Conservation (phyloP, 2,888 invertebrate genomes). For the Limnephilus marmoratus region DNA sequence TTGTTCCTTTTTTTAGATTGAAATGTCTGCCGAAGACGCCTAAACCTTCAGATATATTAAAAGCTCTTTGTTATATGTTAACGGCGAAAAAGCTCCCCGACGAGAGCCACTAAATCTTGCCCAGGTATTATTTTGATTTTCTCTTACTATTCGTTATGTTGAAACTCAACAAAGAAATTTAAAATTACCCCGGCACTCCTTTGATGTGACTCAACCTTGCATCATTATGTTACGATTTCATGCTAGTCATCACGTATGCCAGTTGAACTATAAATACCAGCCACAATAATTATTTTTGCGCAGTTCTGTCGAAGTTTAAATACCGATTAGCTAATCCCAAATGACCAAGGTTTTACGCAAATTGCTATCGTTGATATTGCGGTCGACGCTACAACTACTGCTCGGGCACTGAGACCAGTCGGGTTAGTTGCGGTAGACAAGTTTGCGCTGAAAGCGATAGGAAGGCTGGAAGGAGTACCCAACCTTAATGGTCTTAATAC, state of each 20-base stretch:
- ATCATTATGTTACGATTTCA: not conserved
- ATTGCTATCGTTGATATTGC: slow-evolving; percentile 22
- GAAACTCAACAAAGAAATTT: not conserved
- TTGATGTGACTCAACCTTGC: not conserved
- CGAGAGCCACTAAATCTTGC: not conserved
- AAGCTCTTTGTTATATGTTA: not conserved
- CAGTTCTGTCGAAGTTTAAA: slow-evolving; percentile 20
- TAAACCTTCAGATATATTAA: not conserved
- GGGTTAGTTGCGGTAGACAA: not conserved
- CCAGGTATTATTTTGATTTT: not conserved
- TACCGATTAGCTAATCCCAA: slow-evolving; percentile 38
- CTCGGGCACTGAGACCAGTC: not conserved
- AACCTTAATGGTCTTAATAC: not conserved
- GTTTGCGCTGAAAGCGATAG: not conserved
- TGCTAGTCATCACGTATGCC: not conserved
- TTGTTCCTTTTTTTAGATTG: not conserved
- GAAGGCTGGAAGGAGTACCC: not conserved
- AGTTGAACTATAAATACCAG: too few relatives aligned
- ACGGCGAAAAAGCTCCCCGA: not conserved
- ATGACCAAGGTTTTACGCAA: slow-evolving; percentile 40
- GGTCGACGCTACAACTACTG: not conserved
- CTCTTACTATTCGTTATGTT: not conserved
- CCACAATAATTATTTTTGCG: not conserved
- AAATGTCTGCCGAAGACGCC: not conserved
- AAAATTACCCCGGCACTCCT: not conserved